These are phyloP conservation scores for Erinaceus europaeus DNA, from an alignment of 2,113 vertebrate species.

Conservation along the genomic window DNA sequence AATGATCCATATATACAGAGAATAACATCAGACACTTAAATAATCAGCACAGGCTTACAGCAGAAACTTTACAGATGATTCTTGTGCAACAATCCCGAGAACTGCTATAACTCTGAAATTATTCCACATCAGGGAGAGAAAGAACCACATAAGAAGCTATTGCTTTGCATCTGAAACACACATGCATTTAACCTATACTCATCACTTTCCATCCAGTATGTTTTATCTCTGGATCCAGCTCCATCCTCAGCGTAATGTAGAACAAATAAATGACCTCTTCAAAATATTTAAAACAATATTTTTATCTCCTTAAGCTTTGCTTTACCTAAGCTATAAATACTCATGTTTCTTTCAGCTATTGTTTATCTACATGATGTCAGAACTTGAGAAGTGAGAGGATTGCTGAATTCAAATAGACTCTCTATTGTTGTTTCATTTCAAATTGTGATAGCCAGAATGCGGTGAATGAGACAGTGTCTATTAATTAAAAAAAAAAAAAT, in stretches of 20 bases:
- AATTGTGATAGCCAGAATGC: not conserved
- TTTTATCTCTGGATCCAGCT: not conserved
- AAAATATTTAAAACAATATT: not conserved
- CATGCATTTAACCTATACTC: not conserved
- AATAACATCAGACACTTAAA: not conserved
- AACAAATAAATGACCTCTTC: not conserved
- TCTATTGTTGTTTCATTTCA: not conserved
- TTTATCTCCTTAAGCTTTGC: not conserved
- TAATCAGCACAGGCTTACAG: not conserved
- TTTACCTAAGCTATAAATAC: not conserved
- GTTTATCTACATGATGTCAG: not conserved
- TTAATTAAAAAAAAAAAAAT: conserved; percentile 14
- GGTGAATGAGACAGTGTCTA: not conserved
- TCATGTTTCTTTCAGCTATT: not conserved
- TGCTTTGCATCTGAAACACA: not conserved
- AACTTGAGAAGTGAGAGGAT: not conserved
- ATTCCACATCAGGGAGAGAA: not conserved
- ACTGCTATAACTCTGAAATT: not conserved
- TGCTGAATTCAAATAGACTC: not conserved
- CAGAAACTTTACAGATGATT: not conserved
- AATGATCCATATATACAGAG: not conserved
- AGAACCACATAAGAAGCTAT: not conserved
- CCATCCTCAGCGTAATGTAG: not conserved
- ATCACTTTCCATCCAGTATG: not conserved
- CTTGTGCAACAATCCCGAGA: not conserved